These are phyloP conservation scores for Pachycephus smyrnensis DNA, from an alignment of 2,888 invertebrate species.

Conservation along the genomic window DNA sequence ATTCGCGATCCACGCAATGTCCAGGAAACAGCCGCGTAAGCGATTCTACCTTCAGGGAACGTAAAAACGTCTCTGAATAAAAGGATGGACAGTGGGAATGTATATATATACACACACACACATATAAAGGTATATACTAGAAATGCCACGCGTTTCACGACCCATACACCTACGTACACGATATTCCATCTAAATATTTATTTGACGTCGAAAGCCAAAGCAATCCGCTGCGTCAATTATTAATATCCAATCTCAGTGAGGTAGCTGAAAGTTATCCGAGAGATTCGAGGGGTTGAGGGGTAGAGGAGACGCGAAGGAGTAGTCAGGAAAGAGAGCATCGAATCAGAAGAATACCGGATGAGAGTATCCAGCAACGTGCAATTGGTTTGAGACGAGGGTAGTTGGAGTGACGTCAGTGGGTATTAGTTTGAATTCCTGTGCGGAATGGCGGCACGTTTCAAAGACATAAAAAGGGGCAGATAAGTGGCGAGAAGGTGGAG, in stretches of 20 bases:
- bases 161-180: neutral
- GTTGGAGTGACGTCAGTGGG: neutral
- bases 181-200: neutral
- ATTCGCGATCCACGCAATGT: neutral
- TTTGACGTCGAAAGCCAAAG: neutral
- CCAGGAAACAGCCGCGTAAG: neutral
- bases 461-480: neutral
- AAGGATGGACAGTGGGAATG: too few relatives aligned
- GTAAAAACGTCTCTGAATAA: too few relatives aligned
- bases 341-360: neutral
- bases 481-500: neutral
- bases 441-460: neutral
- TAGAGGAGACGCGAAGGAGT: neutral
- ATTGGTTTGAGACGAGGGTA: neutral
- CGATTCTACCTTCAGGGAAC: neutral
- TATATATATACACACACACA: too few relatives aligned
- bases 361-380: neutral
- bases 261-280: neutral
- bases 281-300: neutral
- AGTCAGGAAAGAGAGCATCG: neutral
- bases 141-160: neutral
- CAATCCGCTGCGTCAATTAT: neutral
- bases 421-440: neutral
- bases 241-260: neutral
- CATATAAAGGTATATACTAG: too few relatives aligned